Percentiles rank a stretch among this genome's conserved stretches.
Conservation (phyloP, 2,113 vertebrate genomes). For the Apteryx owenii region DNA sequence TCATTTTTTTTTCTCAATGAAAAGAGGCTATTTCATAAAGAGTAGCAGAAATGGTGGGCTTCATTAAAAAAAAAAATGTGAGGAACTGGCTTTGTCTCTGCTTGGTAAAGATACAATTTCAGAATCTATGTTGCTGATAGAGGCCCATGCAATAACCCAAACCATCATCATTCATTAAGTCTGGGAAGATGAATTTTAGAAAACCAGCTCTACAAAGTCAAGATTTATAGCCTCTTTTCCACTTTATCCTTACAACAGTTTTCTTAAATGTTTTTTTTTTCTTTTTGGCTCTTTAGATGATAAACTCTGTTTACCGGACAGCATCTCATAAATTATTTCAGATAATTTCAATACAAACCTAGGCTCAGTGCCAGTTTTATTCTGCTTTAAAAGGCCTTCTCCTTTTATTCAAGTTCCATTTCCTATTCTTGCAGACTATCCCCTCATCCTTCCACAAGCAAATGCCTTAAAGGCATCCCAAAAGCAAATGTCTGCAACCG, state of each 20-base stretch:
- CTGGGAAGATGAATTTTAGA: not conserved
- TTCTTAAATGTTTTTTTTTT: not conserved
- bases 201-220: not conserved
- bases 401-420: not conserved
- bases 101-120: not conserved
- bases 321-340: slow-evolving; percentile 27
- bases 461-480: not conserved
- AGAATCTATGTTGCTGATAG: not conserved
- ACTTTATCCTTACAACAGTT: not conserved
- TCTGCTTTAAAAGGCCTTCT: not conserved
- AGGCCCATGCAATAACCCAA: not conserved
- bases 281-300: not conserved
- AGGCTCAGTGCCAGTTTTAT: not conserved
- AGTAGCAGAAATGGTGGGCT: not conserved
- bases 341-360: slow-evolving; percentile 34
- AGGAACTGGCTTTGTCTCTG: not conserved
- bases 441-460: not conserved
- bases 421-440: slow-evolving; percentile 2
- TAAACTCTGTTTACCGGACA: slow-evolving; percentile 27
- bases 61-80: not conserved
- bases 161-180: not conserved
- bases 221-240: not conserved
- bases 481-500: not conserved
- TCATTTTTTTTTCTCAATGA: not conserved
- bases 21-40: not conserved